phyloP scores from a whole-genome alignment of 2,113 vertebrate species.

The Gobiocypris rarus region DNA sequence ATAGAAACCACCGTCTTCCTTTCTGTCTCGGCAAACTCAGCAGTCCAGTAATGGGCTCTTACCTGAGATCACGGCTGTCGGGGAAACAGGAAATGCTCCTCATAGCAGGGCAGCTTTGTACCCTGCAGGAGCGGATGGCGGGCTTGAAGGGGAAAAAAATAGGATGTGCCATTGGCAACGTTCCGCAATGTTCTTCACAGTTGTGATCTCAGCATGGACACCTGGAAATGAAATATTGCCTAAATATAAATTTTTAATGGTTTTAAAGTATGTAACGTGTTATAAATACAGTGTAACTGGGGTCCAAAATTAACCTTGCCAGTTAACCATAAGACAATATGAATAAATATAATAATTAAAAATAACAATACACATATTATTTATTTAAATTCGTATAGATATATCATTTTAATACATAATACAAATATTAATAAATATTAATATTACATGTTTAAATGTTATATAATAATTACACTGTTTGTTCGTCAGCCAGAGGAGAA shows the following conservation, averaged over 20 bases:
- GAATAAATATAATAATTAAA: neutral
- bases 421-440: no score
- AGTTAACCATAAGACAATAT: neutral
- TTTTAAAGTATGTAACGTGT: neutral
- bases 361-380: no score
- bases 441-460: neutral
- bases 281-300: neutral
- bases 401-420: no score
- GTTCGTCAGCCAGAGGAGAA: no score
- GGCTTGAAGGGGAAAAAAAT: slow-evolving; percentile 58
- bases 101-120: slow-evolving; percentile 68
- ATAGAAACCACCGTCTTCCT: slow-evolving; percentile 25
- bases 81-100: slow-evolving; percentile 70
- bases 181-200: slow-evolving; percentile 60
- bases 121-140: slow-evolving; percentile 69
- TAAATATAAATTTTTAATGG: neutral
- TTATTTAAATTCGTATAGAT: no score
- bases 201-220: slow-evolving; percentile 54
- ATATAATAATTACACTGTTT: no score
- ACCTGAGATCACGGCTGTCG: slow-evolving; percentile 53
- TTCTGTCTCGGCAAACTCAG: slow-evolving; percentile 60
- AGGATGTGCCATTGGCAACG: slow-evolving; percentile 61
- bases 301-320: neutral
- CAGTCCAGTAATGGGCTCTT: slow-evolving; percentile 55
- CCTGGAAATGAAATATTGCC: slow-evolving; percentile 60